phyloP scores from a whole-genome alignment of 2,797 vertebrate genomes.

The Paratrypauchen microcephalus region DNA sequence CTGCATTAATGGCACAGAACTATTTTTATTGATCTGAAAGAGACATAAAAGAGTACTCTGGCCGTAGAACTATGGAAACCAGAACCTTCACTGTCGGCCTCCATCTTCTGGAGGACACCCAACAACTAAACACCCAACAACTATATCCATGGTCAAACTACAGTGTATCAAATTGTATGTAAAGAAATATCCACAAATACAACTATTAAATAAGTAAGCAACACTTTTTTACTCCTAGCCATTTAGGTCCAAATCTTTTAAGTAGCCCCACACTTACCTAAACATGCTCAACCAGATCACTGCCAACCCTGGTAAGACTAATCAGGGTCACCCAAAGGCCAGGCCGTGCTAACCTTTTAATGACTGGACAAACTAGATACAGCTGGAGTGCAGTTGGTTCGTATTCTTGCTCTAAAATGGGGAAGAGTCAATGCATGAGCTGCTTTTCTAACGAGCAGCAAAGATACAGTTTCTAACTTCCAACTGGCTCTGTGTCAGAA shows the following conservation, averaged over 20 bases:
- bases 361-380: slow-evolving; percentile 13
- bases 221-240: not conserved
- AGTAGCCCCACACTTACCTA: not conserved
- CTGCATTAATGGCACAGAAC: not conserved
- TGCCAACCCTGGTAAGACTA: slow-evolving; percentile 16
- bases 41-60: not conserved
- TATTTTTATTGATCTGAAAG: not conserved
- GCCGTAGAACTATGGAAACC: no score
- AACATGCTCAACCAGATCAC: not conserved
- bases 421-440: not conserved
- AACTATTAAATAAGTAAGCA: no score
- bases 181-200: no score
- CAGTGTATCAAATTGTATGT: no score
- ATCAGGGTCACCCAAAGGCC: slow-evolving; percentile 29
- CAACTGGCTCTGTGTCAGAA: slow-evolving; percentile 34
- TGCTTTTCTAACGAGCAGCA: not conserved
- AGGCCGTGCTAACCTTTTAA: slow-evolving; percentile 5
- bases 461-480: not conserved
- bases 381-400: not conserved
- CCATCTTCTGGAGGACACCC: no score
- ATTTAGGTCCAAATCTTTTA: not conserved
- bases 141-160: no score
- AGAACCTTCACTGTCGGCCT: no score
- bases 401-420: not conserved
- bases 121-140: no score